These are phyloP conservation scores for Phycodurus eques DNA, from an alignment of 2,113 vertebrate species.

Conservation along the genomic window DNA sequence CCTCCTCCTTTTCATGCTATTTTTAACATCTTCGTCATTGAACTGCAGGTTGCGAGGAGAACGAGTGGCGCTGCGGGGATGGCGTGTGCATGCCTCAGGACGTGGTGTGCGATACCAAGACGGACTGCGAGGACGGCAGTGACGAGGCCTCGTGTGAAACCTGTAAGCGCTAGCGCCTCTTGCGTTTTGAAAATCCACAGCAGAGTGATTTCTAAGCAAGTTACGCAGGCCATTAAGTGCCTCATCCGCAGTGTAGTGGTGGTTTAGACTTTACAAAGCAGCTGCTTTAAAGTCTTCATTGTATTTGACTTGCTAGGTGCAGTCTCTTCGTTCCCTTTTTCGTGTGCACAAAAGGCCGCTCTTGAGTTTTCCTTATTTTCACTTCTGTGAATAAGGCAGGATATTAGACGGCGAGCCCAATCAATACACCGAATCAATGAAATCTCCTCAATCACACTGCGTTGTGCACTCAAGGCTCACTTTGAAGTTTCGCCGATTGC, in stretches of 20 bases:
- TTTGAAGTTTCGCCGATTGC: conserved; percentile 54
- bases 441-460: conserved; percentile 56
- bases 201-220: conserved; percentile 20
- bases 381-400: conserved; percentile 54
- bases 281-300: background rate
- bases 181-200: background rate
- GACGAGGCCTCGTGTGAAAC: conserved; percentile 70
- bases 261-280: conserved; percentile 10
- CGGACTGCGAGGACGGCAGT: conserved; percentile 73
- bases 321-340: conserved; percentile 9
- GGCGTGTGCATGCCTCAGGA: conserved; percentile 64
- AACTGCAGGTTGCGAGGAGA: conserved; percentile 60
- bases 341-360: conserved; percentile 12
- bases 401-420: conserved; percentile 57
- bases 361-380: conserved; percentile 54
- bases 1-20: background rate
- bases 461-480: conserved; percentile 50
- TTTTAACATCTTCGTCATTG: background rate
- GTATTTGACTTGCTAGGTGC: background rate
- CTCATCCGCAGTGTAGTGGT: conserved; percentile 6
- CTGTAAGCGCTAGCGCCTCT: conserved; percentile 49
- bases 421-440: conserved; percentile 61
- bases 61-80: conserved; percentile 65
- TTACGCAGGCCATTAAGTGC: conserved; percentile 28
- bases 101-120: conserved; percentile 61